Evolutionary conservation across 2,113 vertebrate species (phyloP).

Genomic region (Plectropomus leopardus): DNA sequence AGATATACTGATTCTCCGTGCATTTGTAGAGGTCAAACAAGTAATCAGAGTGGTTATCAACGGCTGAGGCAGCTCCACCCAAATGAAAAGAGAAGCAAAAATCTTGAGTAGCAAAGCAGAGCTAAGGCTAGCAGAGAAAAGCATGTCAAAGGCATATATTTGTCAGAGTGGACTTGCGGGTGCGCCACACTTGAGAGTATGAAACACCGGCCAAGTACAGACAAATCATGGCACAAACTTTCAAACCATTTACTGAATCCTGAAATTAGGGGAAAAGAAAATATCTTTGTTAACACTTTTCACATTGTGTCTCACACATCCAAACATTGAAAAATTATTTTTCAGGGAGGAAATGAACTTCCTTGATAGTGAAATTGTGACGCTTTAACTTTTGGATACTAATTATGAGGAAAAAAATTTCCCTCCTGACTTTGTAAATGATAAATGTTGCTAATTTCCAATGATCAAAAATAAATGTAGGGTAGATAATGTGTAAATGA

Average conservation of each 20-base stretch:
- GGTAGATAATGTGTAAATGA: too few relatives aligned
- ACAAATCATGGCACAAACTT: not conserved
- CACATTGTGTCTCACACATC: not conserved
- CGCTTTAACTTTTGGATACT: not conserved
- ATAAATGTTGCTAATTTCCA: too few relatives aligned
- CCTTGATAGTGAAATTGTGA: not conserved
- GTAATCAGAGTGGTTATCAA: not conserved
- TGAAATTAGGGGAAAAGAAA: not conserved
- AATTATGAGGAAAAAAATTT: not conserved
- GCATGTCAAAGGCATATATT: too few relatives aligned
- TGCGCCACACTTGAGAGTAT: not conserved
- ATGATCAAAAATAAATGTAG: too few relatives aligned
- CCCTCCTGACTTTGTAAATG: not conserved
- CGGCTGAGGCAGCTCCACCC: not conserved
- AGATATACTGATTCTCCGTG: not conserved
- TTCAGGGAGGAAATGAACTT: not conserved
- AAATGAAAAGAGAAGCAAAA: not conserved
- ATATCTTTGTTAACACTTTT: not conserved
- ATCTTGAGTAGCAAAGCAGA: not conserved
- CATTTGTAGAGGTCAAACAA: too few relatives aligned
- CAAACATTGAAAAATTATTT: too few relatives aligned
- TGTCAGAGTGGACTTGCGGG: not conserved
- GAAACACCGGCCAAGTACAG: not conserved
- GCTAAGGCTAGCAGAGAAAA: not conserved
- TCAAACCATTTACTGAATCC: not conserved